Percentiles rank a stretch among this genome's conserved stretches.
phyloP scores from a whole-genome alignment of 1,140 invertebrate genomes.

The Sycophaga agraensis region DNA sequence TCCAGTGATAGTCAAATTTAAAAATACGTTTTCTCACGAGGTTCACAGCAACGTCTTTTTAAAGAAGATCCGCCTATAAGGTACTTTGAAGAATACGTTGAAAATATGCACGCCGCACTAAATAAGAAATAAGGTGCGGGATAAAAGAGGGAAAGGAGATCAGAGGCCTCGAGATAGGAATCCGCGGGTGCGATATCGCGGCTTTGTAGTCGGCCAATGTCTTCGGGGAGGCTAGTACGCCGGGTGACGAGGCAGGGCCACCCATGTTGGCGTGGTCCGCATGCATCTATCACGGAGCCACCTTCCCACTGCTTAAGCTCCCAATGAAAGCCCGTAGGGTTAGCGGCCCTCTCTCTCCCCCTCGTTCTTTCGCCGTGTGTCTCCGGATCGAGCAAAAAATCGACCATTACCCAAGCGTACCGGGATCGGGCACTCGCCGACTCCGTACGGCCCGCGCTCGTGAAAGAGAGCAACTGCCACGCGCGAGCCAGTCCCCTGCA shows the following conservation, averaged over 20 bases:
- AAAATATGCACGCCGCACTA: too few species aligned
- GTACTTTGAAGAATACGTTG: too few species aligned
- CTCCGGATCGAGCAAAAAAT: constrained; percentile 49
- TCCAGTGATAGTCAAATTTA: too few species aligned
- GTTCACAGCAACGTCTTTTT: too few species aligned
- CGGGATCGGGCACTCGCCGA: constrained; percentile 30
- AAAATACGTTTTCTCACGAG: too few species aligned
- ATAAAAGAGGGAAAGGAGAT: too few species aligned
- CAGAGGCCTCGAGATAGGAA: too few species aligned
- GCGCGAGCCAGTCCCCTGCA: too few species aligned
- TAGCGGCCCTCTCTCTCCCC: constrained; percentile 22
- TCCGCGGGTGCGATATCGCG: constrained; percentile 5
- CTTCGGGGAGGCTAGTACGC: constrained; percentile 55
- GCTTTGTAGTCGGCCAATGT: constrained; percentile 44
- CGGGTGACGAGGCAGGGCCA: constrained; percentile 52
- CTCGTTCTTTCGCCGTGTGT: constrained; percentile 34
- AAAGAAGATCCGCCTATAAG: too few species aligned
- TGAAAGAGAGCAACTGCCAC: background rate
- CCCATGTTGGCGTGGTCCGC: constrained; percentile 55
- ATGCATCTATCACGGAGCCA: constrained; percentile 57
- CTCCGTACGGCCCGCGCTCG: constrained; percentile 28
- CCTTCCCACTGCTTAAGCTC: constrained; percentile 51
- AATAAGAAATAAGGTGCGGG: too few species aligned
- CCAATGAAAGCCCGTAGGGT: constrained; percentile 51
- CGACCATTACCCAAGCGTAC: constrained; percentile 37